Conservation (phyloP, 2,113 vertebrate species). For the Phainopepla nitens region DNA sequence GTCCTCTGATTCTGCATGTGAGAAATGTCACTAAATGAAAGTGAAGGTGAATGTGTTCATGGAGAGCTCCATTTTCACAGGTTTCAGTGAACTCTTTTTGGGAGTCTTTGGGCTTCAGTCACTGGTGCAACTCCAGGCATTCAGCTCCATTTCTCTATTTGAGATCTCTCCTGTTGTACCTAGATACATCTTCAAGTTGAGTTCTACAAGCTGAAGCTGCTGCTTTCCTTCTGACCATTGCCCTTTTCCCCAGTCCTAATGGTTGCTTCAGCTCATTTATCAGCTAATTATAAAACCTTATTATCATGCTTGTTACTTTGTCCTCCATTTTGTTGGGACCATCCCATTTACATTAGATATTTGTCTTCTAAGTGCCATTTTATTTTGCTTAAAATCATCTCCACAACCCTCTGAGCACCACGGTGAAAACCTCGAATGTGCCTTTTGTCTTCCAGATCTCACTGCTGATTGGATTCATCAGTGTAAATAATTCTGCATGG, state of each 20-base stretch:
- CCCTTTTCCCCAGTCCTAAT: not conserved
- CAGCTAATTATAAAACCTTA: not conserved
- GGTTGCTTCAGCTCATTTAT: not conserved
- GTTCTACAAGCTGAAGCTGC: not conserved
- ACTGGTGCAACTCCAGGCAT: not conserved
- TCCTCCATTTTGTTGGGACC: not conserved
- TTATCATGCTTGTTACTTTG: not conserved
- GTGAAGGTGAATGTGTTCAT: not conserved
- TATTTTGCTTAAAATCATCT: not conserved
- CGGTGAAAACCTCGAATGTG: not conserved
- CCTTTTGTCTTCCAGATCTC: conserved; percentile 70
- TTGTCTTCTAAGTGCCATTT: not conserved
- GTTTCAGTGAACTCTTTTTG: not conserved
- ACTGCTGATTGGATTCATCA: conserved; percentile 86
- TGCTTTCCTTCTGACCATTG: not conserved
- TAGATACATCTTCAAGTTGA: not conserved
- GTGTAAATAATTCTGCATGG: conserved; percentile 72
- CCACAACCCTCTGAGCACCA: not conserved
- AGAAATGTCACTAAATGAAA: not conserved
- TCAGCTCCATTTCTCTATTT: not conserved
- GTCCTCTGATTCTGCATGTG: not conserved
- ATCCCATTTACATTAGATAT: not conserved
- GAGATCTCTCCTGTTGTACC: not conserved
- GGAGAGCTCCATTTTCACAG: not conserved
- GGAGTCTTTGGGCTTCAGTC: not conserved